Base-by-base conservation (phyloP, 2,113 vertebrate genomes). In the Takifugu flavidus region DNA sequence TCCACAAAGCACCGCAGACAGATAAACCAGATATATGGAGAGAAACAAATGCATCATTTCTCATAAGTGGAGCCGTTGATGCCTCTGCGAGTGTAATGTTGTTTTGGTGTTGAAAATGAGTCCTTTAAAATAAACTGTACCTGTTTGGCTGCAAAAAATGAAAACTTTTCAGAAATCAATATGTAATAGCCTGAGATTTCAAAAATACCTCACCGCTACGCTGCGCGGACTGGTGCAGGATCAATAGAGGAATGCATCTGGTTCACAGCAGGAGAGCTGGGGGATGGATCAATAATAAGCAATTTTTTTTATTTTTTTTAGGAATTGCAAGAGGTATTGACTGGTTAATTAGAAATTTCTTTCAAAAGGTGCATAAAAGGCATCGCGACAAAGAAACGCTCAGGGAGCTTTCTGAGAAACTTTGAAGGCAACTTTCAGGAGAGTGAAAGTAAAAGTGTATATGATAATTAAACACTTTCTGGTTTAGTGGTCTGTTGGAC, bases 241-340 rank as follows among this genome's bases (percentile, higher is more conserved):
- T 92, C 90, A 80, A 91, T 91, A 82, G 51, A 86, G 70, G 77
- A 86, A 83, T 72, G 74, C 84, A 87, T 88, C 82, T 87, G 86
- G 82, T 89, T 85, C 86, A 75, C 88, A 86, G 82, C 72, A 77
- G 83, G 87, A 72, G 82, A 78, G 61, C 55, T 65, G 63, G 74
- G 73, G 79, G 63, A 61, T 56, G 59, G 78, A 90, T 91, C 90
- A 70, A 91, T 91, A 85, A 89, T 88, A 90, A 91, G 87, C 87
- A 89, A 84, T 91, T 90, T 90, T 20, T 20, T 20, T 20, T 20
- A 20, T 20, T 20, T 20, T 20, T 20, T 91, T 79, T 80, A 88
- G 73, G 74, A 86, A 85, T 86, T 77, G 77, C 70, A 84, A 86
- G 84, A 79, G 61, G 31, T 78, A 85, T 88, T 11, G 81, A 87